Base-by-base conservation (phyloP, 37 sponge, comb jelly and placozoan species). In the Bolinopsis microptera region DNA sequence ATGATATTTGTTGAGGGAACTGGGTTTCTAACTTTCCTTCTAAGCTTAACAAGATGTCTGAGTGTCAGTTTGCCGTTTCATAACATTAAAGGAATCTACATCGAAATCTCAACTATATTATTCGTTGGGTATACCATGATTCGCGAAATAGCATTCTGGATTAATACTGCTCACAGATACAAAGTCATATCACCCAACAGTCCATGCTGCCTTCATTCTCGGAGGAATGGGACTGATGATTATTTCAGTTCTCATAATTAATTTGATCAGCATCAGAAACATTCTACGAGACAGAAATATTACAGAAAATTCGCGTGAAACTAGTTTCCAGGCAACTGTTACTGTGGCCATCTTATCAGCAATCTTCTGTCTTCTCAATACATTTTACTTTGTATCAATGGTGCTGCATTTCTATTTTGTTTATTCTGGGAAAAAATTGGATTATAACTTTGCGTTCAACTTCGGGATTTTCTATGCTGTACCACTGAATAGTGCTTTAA, bases 1-100 rank as follows among this genome's bases (percentile, higher is more conserved):
- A 13, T 48, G 61, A 48, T 77, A 32, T 77, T 77, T 31, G 80
- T 32, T 34, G 80, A 77, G 18, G 80, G 80, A 32, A 77, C 80
- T 0, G 80, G 80, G 1, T 77, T 35, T 18, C 21, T 36, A 5
- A 77, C 80, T 1, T 32, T 77, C 2, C 80, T 77, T 35, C 80
- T 77, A 1, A 77, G 80, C 36, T 2, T 77, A 32, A 77, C 80
- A 1, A 28, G 80, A 32, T 77, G 80, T 77, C 13, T 77, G 18
- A 77, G 33, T 32, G 35, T 77, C 21, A 32, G 32, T 35, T 32
- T 32, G 33, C 80, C 80, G 35, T 35, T 77, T 1, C 33, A 77
- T 36, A 28, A 1, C 35, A 77, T 77, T 8, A 77, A 18, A 5
- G 32, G 33, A 28, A 34, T 27, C 1, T 13, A 16, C 33, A 1